Conservation (phyloP, 2,797 vertebrate genomes). For the Setipinna tenuifilis region DNA sequence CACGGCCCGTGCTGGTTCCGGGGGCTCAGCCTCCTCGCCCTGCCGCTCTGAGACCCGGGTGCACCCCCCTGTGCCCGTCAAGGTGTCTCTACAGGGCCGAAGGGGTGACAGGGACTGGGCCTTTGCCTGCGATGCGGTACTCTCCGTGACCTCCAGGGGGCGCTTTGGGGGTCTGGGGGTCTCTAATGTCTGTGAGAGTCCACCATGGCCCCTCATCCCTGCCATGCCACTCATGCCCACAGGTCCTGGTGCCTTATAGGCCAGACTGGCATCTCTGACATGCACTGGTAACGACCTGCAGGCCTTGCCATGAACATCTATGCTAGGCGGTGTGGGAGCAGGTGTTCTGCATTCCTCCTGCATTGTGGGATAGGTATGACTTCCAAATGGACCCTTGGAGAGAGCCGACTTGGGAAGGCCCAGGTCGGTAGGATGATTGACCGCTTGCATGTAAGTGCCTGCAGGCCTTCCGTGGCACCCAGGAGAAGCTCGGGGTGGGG, state of each 20-base stretch:
- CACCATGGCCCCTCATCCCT: constrained; percentile 80
- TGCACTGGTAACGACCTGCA: constrained; percentile 85
- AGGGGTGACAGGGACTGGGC: constrained; percentile 84
- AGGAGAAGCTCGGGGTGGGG: neutral
- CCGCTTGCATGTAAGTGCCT: constrained; percentile 66
- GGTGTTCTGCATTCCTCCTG: constrained; percentile 70
- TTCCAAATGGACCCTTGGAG: constrained; percentile 77
- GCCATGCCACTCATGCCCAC: neutral
- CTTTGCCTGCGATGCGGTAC: constrained; percentile 81
- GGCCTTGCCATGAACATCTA: constrained; percentile 84
- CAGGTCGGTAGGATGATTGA: constrained; percentile 87
- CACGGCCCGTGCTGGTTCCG: constrained; percentile 69
- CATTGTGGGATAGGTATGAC: constrained; percentile 67
- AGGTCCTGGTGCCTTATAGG: constrained; percentile 65
- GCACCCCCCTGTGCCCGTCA: constrained; percentile 68
- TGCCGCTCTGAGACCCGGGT: constrained; percentile 74
- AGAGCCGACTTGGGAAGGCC: constrained; percentile 84
- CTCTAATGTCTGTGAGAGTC: constrained; percentile 78
- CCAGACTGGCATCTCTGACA: constrained; percentile 69
- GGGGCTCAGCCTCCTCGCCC: constrained; percentile 65
- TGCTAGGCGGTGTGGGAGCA: constrained; percentile 71
- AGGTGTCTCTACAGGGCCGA: constrained; percentile 76
- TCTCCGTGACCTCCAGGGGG: constrained; percentile 81
- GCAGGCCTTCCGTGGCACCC: constrained; percentile 57
- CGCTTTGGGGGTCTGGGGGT: constrained; percentile 81